Percentiles rank a stretch among this genome's conserved stretches.
Conservation (phyloP, 1,140 invertebrate genomes). For the Heliconius melpomene region DNA sequence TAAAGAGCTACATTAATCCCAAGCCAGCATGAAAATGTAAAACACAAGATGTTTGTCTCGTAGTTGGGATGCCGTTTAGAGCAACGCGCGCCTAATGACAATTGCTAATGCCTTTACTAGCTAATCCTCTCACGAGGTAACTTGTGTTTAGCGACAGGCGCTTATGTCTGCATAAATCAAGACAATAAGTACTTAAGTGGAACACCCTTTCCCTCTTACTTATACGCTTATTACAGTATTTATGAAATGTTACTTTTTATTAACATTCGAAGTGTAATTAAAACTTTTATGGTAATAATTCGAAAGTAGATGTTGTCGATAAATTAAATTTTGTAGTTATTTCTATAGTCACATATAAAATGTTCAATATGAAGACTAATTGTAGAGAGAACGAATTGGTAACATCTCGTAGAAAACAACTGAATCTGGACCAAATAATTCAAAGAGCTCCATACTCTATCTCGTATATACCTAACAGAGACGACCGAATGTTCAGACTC, state of each 20-base stretch:
- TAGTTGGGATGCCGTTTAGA: neutral
- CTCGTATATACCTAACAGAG: too few relatives aligned
- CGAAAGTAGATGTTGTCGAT: neutral
- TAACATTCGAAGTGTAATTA: neutral
- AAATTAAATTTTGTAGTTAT: neutral
- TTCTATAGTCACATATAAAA: too few relatives aligned
- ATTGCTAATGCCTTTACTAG: slow-evolving; percentile 11
- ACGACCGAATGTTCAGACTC: too few relatives aligned
- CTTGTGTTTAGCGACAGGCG: slow-evolving; percentile 13
- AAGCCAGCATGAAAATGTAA: neutral
- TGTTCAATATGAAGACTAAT: too few relatives aligned
- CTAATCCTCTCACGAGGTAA: neutral
- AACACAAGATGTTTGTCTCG: neutral
- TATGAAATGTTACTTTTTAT: neutral
- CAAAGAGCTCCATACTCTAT: too few relatives aligned
- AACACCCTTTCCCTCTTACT: neutral
- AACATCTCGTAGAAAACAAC: too few relatives aligned
- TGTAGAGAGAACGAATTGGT: too few relatives aligned
- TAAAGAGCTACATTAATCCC: neutral
- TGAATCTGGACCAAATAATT: too few relatives aligned
- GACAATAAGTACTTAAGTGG: neutral
- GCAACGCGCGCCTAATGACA: slow-evolving; percentile 11
- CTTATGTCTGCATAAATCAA: slow-evolving; percentile 13
- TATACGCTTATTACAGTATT: slow-evolving; percentile 1
- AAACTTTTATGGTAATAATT: neutral